A percentile compares a stretch with the other conserved stretches of the same genome.
Evolutionary conservation across 1,140 invertebrate genomes (phyloP).

Genomic region (Cecropterus lyciades): DNA sequence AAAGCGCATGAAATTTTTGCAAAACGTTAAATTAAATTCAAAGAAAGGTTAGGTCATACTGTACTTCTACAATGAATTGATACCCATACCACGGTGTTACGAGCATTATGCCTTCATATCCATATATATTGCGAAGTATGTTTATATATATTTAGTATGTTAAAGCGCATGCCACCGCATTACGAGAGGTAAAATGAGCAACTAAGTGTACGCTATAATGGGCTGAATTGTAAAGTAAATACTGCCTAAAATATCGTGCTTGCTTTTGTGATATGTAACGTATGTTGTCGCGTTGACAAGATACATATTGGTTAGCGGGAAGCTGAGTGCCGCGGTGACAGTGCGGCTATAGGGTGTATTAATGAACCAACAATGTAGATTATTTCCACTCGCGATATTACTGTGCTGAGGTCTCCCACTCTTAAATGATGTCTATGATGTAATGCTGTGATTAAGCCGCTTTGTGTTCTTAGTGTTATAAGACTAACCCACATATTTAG

Average conservation of each 20-base stretch:
- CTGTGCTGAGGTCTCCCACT: not conserved
- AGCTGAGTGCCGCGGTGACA: slow-evolving; percentile 1
- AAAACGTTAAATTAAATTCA: too few relatives aligned
- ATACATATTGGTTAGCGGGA: slow-evolving; percentile 22
- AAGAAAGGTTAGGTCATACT: too few relatives aligned
- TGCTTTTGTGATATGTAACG: not conserved
- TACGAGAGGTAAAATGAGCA: not conserved
- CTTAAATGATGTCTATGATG: not conserved
- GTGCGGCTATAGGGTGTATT: not conserved
- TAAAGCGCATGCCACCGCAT: too few relatives aligned
- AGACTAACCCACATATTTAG: too few relatives aligned
- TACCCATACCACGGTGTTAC: too few relatives aligned
- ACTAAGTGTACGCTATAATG: not conserved
- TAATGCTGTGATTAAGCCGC: not conserved
- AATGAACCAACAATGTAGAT: slow-evolving; percentile 24
- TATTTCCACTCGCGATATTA: slow-evolving; percentile 16
- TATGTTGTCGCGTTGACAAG: not conserved
- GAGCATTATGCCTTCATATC: too few relatives aligned
- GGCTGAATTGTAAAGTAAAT: not conserved
- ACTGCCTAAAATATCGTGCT: not conserved
- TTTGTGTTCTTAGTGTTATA: too few relatives aligned
- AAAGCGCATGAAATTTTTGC: too few relatives aligned
- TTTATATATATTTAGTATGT: too few relatives aligned
- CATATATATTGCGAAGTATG: too few relatives aligned
- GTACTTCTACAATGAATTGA: too few relatives aligned